phyloP scores from a whole-genome alignment of 53 echinoderm and acorn worm genomes.

The Astropecten irregularis region DNA sequence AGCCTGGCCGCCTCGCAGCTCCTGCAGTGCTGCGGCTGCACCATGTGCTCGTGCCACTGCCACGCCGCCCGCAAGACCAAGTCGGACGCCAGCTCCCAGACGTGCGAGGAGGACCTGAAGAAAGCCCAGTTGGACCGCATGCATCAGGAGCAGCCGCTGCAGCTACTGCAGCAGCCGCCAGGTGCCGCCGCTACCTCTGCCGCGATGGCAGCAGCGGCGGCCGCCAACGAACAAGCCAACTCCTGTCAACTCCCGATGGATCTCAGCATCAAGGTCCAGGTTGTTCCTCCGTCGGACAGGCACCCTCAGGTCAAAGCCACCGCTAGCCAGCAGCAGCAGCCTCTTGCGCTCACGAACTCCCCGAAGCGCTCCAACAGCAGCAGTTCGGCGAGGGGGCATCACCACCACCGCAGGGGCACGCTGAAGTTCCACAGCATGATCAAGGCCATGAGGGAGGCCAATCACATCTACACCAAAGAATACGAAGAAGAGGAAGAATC shows the following conservation, averaged over 20 bases:
- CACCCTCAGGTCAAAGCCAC: not conserved
- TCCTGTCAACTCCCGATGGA: constrained; percentile 45
- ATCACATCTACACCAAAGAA: constrained; percentile 18
- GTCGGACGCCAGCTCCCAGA: constrained; percentile 31
- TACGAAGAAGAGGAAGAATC: constrained; percentile 3
- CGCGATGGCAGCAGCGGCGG: not conserved
- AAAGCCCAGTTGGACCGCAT: not conserved
- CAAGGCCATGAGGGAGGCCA: constrained; percentile 43
- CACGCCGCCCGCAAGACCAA: constrained; percentile 1
- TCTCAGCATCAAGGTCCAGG: constrained; percentile 49
- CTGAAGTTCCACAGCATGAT: constrained; percentile 43
- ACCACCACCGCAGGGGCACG: not conserved
- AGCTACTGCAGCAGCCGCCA: no score
- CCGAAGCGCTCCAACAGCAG: constrained; percentile 23
- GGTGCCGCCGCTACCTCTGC: not conserved
- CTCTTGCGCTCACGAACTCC: not conserved
- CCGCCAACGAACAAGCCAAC: not conserved
- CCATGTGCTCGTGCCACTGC: constrained; percentile 22
- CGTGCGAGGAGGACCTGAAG: constrained; percentile 30
- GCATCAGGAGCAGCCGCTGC: not conserved
- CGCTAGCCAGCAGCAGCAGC: not conserved
- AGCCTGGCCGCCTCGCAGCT: constrained; percentile 4
- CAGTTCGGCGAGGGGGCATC: not conserved
- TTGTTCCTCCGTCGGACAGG: constrained; percentile 29
- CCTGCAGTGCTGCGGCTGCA: constrained; percentile 31